These are phyloP conservation scores for Cotesia vestalis DNA, from an alignment of 1,140 invertebrate species.

Conservation along the genomic window DNA sequence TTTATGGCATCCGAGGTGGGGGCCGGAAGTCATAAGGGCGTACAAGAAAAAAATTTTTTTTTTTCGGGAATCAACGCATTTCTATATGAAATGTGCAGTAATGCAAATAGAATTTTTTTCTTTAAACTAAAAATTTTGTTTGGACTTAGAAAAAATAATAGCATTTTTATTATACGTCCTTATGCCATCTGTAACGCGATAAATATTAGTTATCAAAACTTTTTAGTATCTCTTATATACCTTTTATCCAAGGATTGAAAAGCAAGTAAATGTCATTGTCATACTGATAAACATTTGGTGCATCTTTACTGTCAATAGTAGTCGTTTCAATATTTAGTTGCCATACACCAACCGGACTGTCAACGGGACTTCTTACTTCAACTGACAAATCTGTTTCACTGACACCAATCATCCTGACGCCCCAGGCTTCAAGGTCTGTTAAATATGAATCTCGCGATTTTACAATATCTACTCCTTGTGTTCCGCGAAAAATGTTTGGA, in stretches of 20 bases:
- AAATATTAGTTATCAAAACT: too few relatives aligned
- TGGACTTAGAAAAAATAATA: too few relatives aligned
- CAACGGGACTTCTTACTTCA: constrained; percentile 58
- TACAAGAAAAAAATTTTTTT: too few relatives aligned
- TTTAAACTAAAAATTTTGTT: too few relatives aligned
- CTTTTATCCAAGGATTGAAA: constrained; percentile 84
- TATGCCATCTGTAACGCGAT: too few relatives aligned
- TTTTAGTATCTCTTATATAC: constrained; percentile 57
- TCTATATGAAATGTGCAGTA: too few relatives aligned
- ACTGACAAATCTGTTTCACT: constrained; percentile 51
- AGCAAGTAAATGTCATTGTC: constrained; percentile 74
- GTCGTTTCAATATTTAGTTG: constrained; percentile 59
- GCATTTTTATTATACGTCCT: too few relatives aligned
- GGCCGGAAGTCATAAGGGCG: too few relatives aligned
- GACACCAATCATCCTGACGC: constrained; percentile 50
- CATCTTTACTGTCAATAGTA: constrained; percentile 40
- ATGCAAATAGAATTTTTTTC: too few relatives aligned
- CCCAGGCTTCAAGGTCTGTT: constrained; percentile 57
- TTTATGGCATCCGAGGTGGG: too few relatives aligned
- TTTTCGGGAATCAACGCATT: too few relatives aligned
- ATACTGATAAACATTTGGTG: constrained; percentile 49
- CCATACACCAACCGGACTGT: constrained; percentile 60
- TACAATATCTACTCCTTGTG: constrained; percentile 51
- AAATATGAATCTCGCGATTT: constrained; percentile 49
- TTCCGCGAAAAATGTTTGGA: constrained; percentile 56